Base-by-base conservation (phyloP, 2,797 vertebrate species). In the Kryptopterus vitreolus region DNA sequence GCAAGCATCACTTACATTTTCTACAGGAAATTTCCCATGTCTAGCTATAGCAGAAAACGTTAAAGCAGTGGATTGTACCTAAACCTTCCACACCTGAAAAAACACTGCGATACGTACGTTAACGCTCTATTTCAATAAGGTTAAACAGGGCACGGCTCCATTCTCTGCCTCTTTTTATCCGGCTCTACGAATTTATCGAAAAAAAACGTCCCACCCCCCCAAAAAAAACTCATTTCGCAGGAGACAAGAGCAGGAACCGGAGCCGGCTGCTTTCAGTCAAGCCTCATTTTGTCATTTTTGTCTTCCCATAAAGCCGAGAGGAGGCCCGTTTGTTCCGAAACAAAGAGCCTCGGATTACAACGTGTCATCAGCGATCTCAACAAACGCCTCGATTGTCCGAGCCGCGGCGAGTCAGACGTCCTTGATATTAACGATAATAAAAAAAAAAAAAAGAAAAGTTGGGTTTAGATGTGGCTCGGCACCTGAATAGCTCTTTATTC, bases 311-410 rank as follows among this genome's bases (percentile, higher is more conserved):
- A 78, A 85, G 57, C 74, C 65, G 46, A 62, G 52, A 83, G 69
- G 55, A 35, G 78, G 38, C 66, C 78, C 84, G 80, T 85, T 84
- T 76, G 85, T 79, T 85, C n/a, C n/a, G 84, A 87, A 87, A 85
- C 84, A 87, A 87, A 87, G 84, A 76, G 72, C 35, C 52, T 43
- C 50, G 81, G 85, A 87, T 87, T 83, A 84, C 79, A 82, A 61
- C 52, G 7, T 81, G 78, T 85, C 86, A 85, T 84, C 84, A 82
- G 57, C 72, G 65, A 63, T 78, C 78, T 78, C 68, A 26, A 76
- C 69, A 81, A 84, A 78, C 29, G 75, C 72, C 78, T 78, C 73
- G 78, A 85, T 81, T 68, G 80, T 73, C 38, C 7, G 38, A 81
- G 76, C 68, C 53, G 59, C 57, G 16, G 84, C 48, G 48, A 48